A percentile compares a stretch with the other conserved stretches of the same genome.
phyloP scores from a whole-genome alignment of 2,113 vertebrate genomes.

The Erythrolamprus reginae region DNA sequence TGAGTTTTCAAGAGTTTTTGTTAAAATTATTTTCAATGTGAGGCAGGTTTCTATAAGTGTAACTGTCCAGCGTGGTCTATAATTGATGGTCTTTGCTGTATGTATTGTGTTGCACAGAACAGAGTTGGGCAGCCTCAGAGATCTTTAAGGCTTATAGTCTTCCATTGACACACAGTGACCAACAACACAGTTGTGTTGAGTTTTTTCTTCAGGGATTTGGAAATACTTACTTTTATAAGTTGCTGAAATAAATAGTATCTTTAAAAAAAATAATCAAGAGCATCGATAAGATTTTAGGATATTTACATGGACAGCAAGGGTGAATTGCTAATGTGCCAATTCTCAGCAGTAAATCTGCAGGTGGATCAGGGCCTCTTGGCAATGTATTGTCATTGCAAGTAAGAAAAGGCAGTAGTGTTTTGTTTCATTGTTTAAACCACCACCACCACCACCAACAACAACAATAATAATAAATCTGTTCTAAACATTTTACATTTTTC shows the following conservation, averaged over 20 bases:
- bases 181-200: not conserved
- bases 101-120: not conserved
- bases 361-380: accelerated
- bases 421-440: not conserved
- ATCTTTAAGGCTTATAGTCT: not conserved
- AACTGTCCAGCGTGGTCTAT: not conserved
- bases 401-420: accelerated
- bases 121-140: not conserved
- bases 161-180: too few relatives aligned
- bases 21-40: accelerated
- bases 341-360: not conserved
- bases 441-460: too few relatives aligned
- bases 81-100: not conserved
- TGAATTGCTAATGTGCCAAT: not conserved
- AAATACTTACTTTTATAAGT: not conserved
- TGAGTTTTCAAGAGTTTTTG: not conserved
- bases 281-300: constrained; percentile 5
- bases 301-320: accelerated
- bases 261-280: constrained; percentile 9
- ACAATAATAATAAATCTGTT: not conserved
- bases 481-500: not conserved
- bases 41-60: not conserved
- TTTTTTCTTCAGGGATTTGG: not conserved
- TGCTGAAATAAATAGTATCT: not conserved
- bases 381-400: not conserved